Conservation (phyloP, 35 echinoderm and acorn worm species). For the Holothuria glaberrima region DNA sequence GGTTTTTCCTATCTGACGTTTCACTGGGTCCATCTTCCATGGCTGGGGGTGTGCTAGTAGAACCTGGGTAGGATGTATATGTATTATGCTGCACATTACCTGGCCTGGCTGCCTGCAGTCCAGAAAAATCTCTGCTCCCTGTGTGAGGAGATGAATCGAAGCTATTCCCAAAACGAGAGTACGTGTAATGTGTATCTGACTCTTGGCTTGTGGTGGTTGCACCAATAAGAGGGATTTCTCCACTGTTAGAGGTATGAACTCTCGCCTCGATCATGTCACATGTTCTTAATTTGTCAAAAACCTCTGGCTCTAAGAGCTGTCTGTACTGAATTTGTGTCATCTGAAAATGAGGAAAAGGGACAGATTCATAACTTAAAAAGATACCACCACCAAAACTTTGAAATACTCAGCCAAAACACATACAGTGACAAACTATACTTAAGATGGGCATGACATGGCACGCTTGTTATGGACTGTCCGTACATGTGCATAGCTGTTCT, state of each 20-base stretch:
- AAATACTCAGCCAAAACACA: not conserved
- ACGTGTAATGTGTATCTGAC: not conserved
- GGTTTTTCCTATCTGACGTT: no score
- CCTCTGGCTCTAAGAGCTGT: not conserved
- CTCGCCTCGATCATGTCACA: no score
- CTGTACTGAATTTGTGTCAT: conserved; percentile 1
- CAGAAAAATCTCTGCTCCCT: conserved; percentile 6
- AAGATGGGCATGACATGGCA: no score
- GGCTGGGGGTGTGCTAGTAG: not conserved
- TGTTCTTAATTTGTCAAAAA: conserved; percentile 17
- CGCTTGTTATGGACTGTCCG: no score
- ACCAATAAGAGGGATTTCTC: not conserved
- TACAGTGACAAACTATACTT: not conserved
- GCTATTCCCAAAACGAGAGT: not conserved
- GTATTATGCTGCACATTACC: not conserved
- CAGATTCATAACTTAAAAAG: not conserved
- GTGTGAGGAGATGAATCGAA: not conserved
- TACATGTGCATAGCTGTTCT: no score
- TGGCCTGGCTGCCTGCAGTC: not conserved
- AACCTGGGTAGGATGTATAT: not conserved
- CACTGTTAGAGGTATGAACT: not conserved
- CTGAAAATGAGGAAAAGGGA: not conserved
- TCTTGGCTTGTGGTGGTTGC: not conserved
- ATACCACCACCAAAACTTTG: not conserved
- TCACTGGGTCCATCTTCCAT: not conserved